Conservation (phyloP, 2,113 vertebrate species). For the Conger conger region DNA sequence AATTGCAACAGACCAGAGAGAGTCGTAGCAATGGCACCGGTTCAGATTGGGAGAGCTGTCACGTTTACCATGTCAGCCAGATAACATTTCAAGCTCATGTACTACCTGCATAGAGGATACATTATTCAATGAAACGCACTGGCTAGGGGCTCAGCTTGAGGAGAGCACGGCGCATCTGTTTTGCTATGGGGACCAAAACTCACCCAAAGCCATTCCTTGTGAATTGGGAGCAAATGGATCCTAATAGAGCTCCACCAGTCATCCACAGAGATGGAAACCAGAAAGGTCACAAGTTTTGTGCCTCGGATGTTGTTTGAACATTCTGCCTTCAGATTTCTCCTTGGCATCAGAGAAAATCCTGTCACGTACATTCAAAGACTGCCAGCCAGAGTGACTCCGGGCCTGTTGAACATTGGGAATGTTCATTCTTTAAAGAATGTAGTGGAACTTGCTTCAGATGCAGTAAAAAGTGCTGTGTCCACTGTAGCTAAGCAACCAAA, state of each 20-base stretch:
- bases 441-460: neutral
- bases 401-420: neutral
- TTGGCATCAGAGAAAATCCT: neutral
- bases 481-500: neutral
- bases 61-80: neutral
- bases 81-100: neutral
- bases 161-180: conserved; percentile 28
- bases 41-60: neutral
- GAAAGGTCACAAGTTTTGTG: conserved; percentile 24
- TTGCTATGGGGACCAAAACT: conserved; percentile 33
- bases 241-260: conserved; percentile 14
- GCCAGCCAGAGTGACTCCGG: conserved; percentile 1
- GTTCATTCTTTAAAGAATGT: conserved; percentile 28
- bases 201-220: conserved; percentile 25
- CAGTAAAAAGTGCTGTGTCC: no score
- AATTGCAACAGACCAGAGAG: neutral
- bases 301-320: no score
- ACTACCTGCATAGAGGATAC: neutral
- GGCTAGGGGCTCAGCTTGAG: conserved; percentile 14
- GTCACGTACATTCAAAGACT: conserved; percentile 6
- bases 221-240: conserved; percentile 34
- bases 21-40: neutral
- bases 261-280: neutral
- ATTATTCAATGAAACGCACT: neutral
- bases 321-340: neutral